phyloP scores from a whole-genome alignment of 2,888 invertebrate species.

The Pseudanteris insignis region DNA sequence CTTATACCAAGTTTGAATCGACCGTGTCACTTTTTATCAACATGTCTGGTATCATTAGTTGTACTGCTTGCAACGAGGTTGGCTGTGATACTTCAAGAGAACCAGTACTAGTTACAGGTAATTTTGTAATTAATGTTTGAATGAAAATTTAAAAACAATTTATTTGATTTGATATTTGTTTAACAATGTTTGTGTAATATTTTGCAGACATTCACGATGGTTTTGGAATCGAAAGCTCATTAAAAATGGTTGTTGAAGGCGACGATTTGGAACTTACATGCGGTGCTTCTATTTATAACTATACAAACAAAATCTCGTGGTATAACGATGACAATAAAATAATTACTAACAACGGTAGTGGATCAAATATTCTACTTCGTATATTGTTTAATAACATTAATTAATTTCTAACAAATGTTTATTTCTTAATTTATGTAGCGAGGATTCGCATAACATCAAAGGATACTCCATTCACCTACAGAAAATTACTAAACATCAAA shows the following conservation, averaged over 20 bases:
- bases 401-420: no score
- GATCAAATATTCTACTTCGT: slow-evolving; percentile 47
- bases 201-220: slow-evolving; percentile 67
- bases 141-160: no score
- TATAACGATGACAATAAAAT: no score
- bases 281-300: slow-evolving; percentile 69
- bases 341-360: slow-evolving; percentile 36
- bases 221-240: slow-evolving; percentile 61
- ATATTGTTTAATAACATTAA: no score
- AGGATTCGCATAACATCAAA: neutral
- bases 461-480: slow-evolving; percentile 66
- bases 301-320: slow-evolving; percentile 69
- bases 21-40: slow-evolving; percentile 44
- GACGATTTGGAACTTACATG: slow-evolving; percentile 71
- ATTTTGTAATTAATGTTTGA: no score
- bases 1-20: slow-evolving; percentile 36
- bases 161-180: no score
- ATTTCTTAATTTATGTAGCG: neutral
- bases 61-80: slow-evolving; percentile 60
- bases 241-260: slow-evolving; percentile 66
- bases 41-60: slow-evolving; percentile 58
- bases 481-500: slow-evolving; percentile 57
- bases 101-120: slow-evolving; percentile 62
- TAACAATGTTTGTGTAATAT: no score
- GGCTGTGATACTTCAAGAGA: slow-evolving; percentile 53